Evolutionary conservation across 2,797 vertebrate genomes (phyloP), one percentile per base, ranked within the genome.

Genomic region (Cirrhinus molitorella): DNA sequence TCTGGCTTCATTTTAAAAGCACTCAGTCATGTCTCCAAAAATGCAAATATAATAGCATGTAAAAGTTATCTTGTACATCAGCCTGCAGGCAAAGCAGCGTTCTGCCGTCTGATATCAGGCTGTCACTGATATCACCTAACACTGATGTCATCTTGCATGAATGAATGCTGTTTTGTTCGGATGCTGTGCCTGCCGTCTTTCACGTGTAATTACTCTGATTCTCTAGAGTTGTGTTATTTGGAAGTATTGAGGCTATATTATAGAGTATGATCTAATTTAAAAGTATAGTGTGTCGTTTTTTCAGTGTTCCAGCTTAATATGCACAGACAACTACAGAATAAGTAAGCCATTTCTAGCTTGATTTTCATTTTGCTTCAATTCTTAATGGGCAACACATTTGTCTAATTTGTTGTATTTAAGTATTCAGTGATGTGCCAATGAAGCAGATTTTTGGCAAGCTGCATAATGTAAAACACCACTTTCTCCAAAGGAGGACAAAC

Each of bases 41-140:
- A 92, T 92, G 89, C 91, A 92, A 93, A 93, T 91, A 88, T 91
- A 82, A 90, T 90, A 89, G 89, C 88, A 92, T 77, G 14, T 78
- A 88, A 16, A 85, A 81, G 91, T 88, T 92, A 85, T 91, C 85
- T 86, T 87, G 81, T 37, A 83, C 85, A 93, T 91, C 87, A 82
- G 89, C 92, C 85, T 57, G 82, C 47, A 90, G 90, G 88, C 86
- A 66, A 83, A 75, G 34, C 49, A 61, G 51, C 11, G 5, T 77
- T 68, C 65, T 67, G 25, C 23, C 1, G 21, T 66, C 65, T 74
- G 45, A 65, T 74, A 66, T 73, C 45, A 53, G 70, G 25, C 79
- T 53, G 45, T 65, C 57, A 65, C 63, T 68, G 73, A 70, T 76
- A 83, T 83, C 81, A 83, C 81, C 81, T 76, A 67, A 49, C 51